Base-by-base conservation (phyloP, 2,888 invertebrate genomes). In the Campaea margaritaria region DNA sequence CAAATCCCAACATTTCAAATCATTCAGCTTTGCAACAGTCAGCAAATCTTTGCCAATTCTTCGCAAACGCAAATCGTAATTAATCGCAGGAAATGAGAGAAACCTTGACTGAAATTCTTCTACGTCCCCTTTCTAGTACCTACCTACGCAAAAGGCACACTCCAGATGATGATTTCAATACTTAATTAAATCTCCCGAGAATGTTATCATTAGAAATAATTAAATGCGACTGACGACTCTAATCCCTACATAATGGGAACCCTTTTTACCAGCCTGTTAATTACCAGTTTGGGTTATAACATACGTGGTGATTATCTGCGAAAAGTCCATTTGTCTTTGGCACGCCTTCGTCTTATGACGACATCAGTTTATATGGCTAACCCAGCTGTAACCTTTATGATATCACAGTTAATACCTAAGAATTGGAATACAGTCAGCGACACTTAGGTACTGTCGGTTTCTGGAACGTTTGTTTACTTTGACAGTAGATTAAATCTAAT, bases 251-350 rank as follows among this genome's bases (percentile, higher is more conserved):
- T 59, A 49, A 53, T 12, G 28, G 27, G 16, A 42, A 34, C 53
- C 54, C 28, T 45, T 52, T 49, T 16, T 27, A 31, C n/a, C 16
- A 41, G 34, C 14, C 46, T 27, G 51, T 38, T 56, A 61, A 39
- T 47, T 43, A 10, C 21, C 38, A 46, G 15, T 14, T 28, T 47
- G 10, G 27, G 41, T 31, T n/a, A n/a, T n/a, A n/a, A n/a, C 31
- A 45, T 57, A 44, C 46, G 45, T 28, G 27, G 52, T 58, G 55
- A 68, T 65, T 45, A 64, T 51, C 21, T 43, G 49, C 8, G 42
- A 63, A 67, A 64, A 54, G 54, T 34, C 21, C 1, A 63, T 68
- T 68, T 47, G 16, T 64, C 55, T 58, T 53, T 7, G 44, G 31
- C 57, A 44, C 44, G 53, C 60, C 44, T 60, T 53, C 11, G 15